A percentile compares a stretch with the other conserved stretches of the same genome.
phyloP scores from a whole-genome alignment of 2,113 vertebrate species.

The Sphaerodactylus townsendi region DNA sequence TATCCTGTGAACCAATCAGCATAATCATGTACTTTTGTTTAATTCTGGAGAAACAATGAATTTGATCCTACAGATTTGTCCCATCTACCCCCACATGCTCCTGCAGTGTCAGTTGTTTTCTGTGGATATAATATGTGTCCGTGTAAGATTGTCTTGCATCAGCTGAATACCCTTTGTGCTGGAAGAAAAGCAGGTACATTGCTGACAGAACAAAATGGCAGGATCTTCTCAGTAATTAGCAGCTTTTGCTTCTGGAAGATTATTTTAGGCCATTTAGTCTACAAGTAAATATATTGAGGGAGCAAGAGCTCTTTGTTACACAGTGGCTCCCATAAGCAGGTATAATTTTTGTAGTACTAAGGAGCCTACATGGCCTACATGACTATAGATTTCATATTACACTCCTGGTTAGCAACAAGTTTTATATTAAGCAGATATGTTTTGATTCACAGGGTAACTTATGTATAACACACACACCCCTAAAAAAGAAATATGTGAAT shows the following conservation, averaged over 20 bases:
- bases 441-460: too few species aligned
- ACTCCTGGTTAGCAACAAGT: background rate
- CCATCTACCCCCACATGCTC: too few species aligned
- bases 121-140: too few species aligned
- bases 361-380: background rate
- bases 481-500: too few species aligned
- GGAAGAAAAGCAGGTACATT: too few species aligned
- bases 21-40: background rate
- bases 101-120: too few species aligned
- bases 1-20: background rate
- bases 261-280: background rate
- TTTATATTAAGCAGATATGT: background rate
- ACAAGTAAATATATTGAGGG: background rate
- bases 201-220: too few species aligned
- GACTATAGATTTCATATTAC: background rate
- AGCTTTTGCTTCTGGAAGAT: background rate
- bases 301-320: background rate
- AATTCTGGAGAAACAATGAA: background rate
- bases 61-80: too few species aligned
- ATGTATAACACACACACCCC: too few species aligned
- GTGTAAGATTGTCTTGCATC: too few species aligned
- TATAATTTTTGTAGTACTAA: background rate
- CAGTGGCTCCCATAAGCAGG: background rate
- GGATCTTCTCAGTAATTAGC: background rate
- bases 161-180: too few species aligned